Conservation (phyloP, 2,888 invertebrate genomes). For the Mylabris sibirica region DNA sequence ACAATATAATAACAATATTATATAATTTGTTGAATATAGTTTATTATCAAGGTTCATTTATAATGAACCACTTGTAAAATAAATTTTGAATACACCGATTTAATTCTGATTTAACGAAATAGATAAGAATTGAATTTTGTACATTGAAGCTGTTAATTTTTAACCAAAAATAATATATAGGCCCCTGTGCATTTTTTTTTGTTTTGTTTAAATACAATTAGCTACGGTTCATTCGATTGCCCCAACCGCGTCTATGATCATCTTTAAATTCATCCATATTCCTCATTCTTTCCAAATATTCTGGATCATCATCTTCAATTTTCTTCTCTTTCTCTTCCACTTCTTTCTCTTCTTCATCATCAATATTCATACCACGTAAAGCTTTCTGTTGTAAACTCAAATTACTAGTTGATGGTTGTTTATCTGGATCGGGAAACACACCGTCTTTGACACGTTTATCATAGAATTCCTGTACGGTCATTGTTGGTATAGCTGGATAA, state of each 20-base stretch:
- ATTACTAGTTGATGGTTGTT: constrained; percentile 48
- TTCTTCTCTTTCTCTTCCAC: constrained; percentile 70
- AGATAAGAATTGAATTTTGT: background rate
- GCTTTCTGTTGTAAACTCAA: constrained; percentile 57
- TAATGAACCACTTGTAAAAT: background rate
- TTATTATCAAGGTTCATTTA: background rate
- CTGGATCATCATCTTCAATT: constrained; percentile 77
- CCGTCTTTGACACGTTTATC: constrained; percentile 72
- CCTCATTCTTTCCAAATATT: constrained; percentile 70
- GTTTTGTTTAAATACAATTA: constrained; percentile 60
- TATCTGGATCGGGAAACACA: constrained; percentile 66
- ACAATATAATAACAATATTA: background rate
- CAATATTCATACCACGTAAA: constrained; percentile 52
- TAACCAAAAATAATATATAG: constrained; percentile 12
- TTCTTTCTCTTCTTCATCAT: constrained; percentile 68
- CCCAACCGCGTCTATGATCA: constrained; percentile 85
- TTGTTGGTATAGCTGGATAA: constrained; percentile 90
- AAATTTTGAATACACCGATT: background rate
- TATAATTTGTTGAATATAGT: background rate
- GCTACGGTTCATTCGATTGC: constrained; percentile 83
- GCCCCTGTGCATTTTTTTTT: background rate
- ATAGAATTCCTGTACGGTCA: constrained; percentile 96
- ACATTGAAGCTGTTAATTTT: constrained; percentile 1
- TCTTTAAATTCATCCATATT: constrained; percentile 89
- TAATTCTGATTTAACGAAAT: background rate